phyloP scores from a whole-genome alignment of 1,140 invertebrate species.

The Teleopsis dalmanni region DNA sequence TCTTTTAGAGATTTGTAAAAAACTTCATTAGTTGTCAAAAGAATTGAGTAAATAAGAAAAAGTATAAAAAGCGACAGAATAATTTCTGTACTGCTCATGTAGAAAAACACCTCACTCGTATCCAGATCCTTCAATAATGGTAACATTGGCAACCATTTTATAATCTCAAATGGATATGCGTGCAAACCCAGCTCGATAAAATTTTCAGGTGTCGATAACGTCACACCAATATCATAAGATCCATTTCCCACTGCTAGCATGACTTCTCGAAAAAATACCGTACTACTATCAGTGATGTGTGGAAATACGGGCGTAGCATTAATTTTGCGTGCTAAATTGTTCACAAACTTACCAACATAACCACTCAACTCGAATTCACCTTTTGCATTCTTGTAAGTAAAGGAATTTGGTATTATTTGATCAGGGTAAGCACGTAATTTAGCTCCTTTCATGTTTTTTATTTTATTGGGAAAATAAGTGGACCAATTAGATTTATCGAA shows the following conservation, averaged over 20 bases:
- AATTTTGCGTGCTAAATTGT: slow-evolving; percentile 14
- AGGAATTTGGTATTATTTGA: slow-evolving; percentile 15
- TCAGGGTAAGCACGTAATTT: slow-evolving; percentile 12
- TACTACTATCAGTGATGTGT: not conserved
- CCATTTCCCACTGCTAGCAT: too few species aligned
- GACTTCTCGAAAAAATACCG: too few species aligned
- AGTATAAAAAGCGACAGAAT: too few species aligned
- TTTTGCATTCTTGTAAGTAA: slow-evolving; percentile 11
- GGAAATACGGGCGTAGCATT: slow-evolving; percentile 21
- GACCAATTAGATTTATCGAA: too few species aligned
- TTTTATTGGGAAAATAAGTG: not conserved
- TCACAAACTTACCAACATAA: slow-evolving; percentile 17
- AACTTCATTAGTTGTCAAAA: too few species aligned
- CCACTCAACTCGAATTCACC: slow-evolving; percentile 16
- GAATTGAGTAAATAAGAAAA: too few species aligned
- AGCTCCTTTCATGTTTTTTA: not conserved
- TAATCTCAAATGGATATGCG: not conserved
- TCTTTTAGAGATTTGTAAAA: too few species aligned
- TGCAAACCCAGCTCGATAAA: too few species aligned
- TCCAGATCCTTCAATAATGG: not conserved
- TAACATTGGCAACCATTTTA: not conserved
- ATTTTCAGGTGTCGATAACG: too few species aligned
- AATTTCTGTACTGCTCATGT: too few species aligned
- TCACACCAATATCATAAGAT: too few species aligned
- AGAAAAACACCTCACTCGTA: not conserved